Conservation (phyloP, 2,888 invertebrate species). For the Cephus sareptanus region DNA sequence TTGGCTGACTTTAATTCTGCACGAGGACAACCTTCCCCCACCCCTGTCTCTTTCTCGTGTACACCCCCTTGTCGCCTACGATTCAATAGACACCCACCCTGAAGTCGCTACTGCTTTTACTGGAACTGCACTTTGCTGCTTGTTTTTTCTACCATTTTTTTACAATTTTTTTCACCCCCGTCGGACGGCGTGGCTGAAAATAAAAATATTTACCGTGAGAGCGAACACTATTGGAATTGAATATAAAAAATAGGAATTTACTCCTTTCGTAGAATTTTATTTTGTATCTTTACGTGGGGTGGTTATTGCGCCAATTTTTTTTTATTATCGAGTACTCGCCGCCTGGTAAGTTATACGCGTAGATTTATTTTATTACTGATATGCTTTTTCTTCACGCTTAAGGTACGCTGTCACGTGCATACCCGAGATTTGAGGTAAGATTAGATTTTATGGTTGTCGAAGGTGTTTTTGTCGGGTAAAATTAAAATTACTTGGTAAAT, state of each 20-base stretch:
- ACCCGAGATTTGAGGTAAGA: background rate
- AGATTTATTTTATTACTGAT: background rate
- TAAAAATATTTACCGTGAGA: constrained; percentile 45
- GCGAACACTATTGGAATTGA: constrained; percentile 31
- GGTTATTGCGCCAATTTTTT: too few species aligned
- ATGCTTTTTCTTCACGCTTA: background rate
- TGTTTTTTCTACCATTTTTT: constrained; percentile 7
- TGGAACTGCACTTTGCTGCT: background rate
- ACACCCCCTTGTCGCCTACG: background rate
- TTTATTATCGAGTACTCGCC: too few species aligned
- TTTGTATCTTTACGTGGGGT: too few species aligned
- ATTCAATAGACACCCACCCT: background rate
- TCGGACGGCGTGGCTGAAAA: constrained; percentile 31
- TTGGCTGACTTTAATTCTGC: background rate
- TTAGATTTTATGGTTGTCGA: background rate
- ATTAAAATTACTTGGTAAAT: background rate
- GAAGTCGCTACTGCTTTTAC: background rate
- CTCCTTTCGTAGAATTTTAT: constrained; percentile 18
- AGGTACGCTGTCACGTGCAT: background rate
- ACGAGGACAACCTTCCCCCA: constrained; percentile 9
- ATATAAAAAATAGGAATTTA: constrained; percentile 50
- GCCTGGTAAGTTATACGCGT: background rate
- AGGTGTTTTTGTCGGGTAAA: background rate
- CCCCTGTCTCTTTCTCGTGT: constrained; percentile 25
- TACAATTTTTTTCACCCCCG: constrained; percentile 30